These are phyloP conservation scores for Eulemur mongoz DNA, from an alignment of 2,797 vertebrate species.

Conservation along the genomic window DNA sequence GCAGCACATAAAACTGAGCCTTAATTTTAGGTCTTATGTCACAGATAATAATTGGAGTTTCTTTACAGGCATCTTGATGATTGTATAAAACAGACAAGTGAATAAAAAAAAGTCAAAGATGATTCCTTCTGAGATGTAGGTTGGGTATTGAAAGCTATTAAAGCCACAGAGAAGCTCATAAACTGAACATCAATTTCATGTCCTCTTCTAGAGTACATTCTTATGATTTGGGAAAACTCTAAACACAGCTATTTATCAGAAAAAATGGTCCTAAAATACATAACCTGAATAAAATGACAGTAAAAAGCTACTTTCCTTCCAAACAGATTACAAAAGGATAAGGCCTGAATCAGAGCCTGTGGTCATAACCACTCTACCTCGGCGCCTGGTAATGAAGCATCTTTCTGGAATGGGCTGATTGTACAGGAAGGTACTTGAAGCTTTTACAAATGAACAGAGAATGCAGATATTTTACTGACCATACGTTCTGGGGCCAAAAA, in stretches of 20 bases:
- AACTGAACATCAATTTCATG: background rate
- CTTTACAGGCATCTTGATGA: background rate
- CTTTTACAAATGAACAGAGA: background rate
- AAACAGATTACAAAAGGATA: slow-evolving; percentile 1
- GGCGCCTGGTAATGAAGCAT: background rate
- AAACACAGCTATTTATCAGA: slow-evolving; percentile 15
- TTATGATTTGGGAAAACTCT: background rate
- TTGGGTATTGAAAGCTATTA: background rate
- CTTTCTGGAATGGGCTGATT: background rate
- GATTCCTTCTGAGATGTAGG: background rate
- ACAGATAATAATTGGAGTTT: background rate
- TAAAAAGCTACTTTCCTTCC: slow-evolving; percentile 7
- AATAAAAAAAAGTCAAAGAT: background rate
- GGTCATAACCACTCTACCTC: background rate
- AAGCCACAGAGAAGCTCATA: background rate
- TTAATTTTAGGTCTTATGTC: background rate
- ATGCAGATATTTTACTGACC: background rate
- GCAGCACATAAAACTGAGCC: background rate
- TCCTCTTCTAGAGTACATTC: slow-evolving; percentile 5
- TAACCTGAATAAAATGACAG: slow-evolving; percentile 45
- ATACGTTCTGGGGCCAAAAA: background rate
- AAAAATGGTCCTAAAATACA: slow-evolving; percentile 7
- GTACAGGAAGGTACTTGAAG: background rate
- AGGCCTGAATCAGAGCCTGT: background rate
- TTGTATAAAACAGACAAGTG: background rate